Evolutionary conservation across 2,113 vertebrate species (phyloP).

Genomic region (Aegypius monachus): DNA sequence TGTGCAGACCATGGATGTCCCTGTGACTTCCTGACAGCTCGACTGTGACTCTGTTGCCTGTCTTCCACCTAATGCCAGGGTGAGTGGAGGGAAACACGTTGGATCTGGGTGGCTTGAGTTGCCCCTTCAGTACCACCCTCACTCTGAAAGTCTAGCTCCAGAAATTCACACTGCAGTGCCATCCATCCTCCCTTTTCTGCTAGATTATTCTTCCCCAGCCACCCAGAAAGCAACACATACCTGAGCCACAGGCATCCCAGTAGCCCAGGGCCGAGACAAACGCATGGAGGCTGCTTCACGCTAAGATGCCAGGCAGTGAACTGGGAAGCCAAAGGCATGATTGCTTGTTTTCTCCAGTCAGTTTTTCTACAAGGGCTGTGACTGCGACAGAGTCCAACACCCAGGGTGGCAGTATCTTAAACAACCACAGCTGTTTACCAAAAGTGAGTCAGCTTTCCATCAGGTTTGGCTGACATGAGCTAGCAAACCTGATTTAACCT

Average conservation of each 20-base stretch:
- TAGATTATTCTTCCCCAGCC: neutral
- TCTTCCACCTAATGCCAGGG: neutral
- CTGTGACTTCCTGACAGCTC: neutral
- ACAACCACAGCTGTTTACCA: neutral
- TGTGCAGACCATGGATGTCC: neutral
- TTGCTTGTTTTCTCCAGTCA: neutral
- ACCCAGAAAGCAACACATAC: neutral
- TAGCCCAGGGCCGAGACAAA: neutral
- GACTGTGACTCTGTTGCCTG: neutral
- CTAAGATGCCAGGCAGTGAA: neutral
- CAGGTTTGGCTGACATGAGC: neutral
- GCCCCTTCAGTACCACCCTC: accelerated
- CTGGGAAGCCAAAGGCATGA: neutral
- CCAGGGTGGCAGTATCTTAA: neutral
- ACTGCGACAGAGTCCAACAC: neutral
- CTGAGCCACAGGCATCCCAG: neutral
- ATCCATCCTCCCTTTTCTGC: neutral
- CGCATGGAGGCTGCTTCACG: accelerated
- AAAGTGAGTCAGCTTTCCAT: neutral
- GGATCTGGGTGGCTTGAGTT: neutral
- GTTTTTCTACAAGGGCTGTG: neutral
- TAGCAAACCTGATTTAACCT: constrained; percentile 5
- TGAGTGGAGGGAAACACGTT: neutral
- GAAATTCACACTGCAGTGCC: neutral
- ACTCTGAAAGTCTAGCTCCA: neutral